Evolutionary conservation across 2,113 vertebrate genomes (phyloP).

Genomic region (Plestiodon gilberti): DNA sequence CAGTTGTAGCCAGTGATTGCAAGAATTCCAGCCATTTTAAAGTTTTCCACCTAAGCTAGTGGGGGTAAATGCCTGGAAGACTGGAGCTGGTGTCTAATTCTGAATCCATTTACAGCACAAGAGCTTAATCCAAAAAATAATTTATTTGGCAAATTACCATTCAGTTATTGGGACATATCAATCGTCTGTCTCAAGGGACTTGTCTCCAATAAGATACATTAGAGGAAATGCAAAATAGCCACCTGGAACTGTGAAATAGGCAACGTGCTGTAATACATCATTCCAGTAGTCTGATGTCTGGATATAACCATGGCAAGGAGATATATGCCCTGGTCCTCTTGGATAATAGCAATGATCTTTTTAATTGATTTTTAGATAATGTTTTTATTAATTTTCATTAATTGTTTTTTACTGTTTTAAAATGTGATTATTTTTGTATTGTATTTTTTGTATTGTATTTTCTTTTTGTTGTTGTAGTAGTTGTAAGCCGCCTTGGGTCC

Average conservation of each 20-base stretch:
- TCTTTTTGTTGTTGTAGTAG: too few relatives aligned
- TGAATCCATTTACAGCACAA: slow-evolving; percentile 63
- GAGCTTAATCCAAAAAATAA: slow-evolving; percentile 62
- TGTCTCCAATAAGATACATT: too few relatives aligned
- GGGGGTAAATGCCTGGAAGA: not conserved
- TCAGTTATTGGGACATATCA: slow-evolving; percentile 47
- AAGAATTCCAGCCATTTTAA: not conserved
- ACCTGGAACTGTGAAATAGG: not conserved
- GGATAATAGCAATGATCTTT: not conserved
- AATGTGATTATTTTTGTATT: too few relatives aligned
- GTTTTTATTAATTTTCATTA: too few relatives aligned
- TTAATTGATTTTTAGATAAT: too few relatives aligned
- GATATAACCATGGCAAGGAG: not conserved
- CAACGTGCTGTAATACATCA: not conserved
- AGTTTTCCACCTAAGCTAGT: not conserved
- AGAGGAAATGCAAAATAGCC: not conserved
- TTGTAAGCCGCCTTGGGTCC: too few relatives aligned
- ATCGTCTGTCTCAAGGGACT: slow-evolving; percentile 39
- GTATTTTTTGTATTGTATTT: too few relatives aligned
- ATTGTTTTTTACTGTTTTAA: too few relatives aligned
- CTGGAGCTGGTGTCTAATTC: slow-evolving; percentile 61
- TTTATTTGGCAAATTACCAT: not conserved
- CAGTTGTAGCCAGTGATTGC: slow-evolving; percentile 64
- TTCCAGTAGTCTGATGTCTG: not conserved
- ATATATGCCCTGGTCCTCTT: not conserved